Evolutionary conservation across 2,888 invertebrate genomes (phyloP), one percentile per base, ranked within the genome.

Genomic region (Volucella bombylans): DNA sequence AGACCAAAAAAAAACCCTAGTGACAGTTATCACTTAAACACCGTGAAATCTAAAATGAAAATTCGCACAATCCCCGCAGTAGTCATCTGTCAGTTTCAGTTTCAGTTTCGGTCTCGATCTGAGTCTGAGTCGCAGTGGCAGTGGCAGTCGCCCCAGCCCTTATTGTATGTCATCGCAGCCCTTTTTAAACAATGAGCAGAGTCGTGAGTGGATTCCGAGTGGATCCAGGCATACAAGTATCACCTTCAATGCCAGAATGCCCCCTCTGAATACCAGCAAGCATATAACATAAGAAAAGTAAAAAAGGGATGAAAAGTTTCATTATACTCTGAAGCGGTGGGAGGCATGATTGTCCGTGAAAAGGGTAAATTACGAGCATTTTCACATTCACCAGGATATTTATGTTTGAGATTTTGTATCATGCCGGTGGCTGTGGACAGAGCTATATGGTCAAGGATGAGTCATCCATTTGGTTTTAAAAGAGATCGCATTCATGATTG

Each of bases 41-140:
- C 45, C 45, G 57, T 65, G 43, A 69, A 81, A 74, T 74, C 52
- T 69, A 45, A 59, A 69, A 62, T 65, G 74, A 74, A 74, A 59
- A 50, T 52, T 50, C 69, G 10, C 64, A 50, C 49, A 15, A n/a
- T n/a, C 18, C 55, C 38, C 18, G 45, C 50, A 57, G 50, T 45
- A 81, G 64, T 64, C 68, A 74, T 74, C 68, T 74, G 81, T 81
- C 81, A 80, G 67, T 68, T 31, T 31, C 81, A 80, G 67, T 68
- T 31, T 31, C 31, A 31, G 31, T 31, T 6, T 31, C 43, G 57
- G 38, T 15, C 50, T 11, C 38, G 10, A 45, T n/a, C 45, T 45
- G 12, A 11, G 45, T n/a, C 45, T 45, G 12, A 11, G 45, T 4
- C 45, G n/a, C 0, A 11, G 45, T 45, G 4, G n/a, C 45, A 11